A percentile compares a stretch with the other conserved stretches of the same genome.
Conservation (phyloP, 2,888 invertebrate species). For the Oxystoma pomonae region DNA sequence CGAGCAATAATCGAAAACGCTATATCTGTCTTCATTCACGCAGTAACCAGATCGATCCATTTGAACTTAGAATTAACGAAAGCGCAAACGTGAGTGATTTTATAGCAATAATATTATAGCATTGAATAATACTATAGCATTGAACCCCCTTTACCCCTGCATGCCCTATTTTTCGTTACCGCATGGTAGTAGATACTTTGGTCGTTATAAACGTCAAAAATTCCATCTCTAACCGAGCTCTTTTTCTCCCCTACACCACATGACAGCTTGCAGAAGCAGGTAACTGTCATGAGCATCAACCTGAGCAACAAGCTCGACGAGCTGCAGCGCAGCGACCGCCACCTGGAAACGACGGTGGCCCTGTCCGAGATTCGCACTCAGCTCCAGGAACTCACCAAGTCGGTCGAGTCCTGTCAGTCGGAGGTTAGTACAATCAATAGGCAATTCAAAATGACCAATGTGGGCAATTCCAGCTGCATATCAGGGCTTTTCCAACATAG, state of each 20-base stretch:
- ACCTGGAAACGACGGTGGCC: conserved; percentile 89
- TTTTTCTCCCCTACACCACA: conserved; percentile 7
- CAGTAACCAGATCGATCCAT: too few species aligned
- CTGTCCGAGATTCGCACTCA: conserved; percentile 91
- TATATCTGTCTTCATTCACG: too few species aligned
- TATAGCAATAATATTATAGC: too few species aligned
- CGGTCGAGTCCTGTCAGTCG: conserved; percentile 92
- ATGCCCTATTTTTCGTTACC: not conserved
- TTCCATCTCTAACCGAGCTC: conserved; percentile 7
- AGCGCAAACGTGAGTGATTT: too few species aligned
- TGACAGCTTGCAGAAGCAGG: conserved; percentile 90
- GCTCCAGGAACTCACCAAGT: conserved; percentile 89
- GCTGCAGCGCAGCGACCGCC: conserved; percentile 81
- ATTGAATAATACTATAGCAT: too few species aligned
- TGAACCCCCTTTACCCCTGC: not conserved
- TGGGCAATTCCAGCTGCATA: too few species aligned
- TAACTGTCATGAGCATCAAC: conserved; percentile 97
- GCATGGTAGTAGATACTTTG: not conserved
- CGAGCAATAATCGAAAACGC: too few species aligned
- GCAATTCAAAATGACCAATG: too few species aligned
- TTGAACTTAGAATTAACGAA: too few species aligned
- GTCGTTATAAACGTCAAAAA: not conserved
- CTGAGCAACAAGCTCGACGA: conserved; percentile 91
- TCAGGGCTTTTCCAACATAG: too few species aligned
- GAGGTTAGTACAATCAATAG: too few species aligned